Evolutionary conservation across 2,888 invertebrate species (phyloP), one percentile per base, ranked within the genome.

Genomic region (Metopia argyrocephala): DNA sequence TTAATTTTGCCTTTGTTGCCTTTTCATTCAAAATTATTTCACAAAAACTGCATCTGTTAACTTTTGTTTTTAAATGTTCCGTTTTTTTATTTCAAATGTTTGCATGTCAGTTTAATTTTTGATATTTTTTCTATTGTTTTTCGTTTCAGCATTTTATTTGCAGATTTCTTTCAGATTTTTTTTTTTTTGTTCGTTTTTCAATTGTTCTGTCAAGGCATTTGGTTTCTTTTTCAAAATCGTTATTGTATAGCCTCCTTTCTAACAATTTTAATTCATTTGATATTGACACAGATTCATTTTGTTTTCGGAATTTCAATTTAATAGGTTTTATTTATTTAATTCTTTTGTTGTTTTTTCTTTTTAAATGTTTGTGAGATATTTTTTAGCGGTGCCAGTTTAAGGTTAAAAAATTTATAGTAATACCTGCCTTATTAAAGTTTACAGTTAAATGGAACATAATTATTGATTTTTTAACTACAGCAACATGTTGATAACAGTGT

Each of bases 121-220:
- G 23, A 15, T 28, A 38, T 23, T 52, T 23, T 46, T 31, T 59
- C 1, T 20, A 23, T 2, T 54, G 2, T 64, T 62, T 57, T 56
- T 64, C 38, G 5, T 48, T 12, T 31, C 38, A 3, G 9, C 9
- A 54, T 70, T 57, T 28, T 57, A 27, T n/a, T 38, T 28, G 50
- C 38, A 76, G 20, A 65, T 71, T 46, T 1, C 54, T 54, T 65
- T 52, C 45, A 21, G 20, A 12, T 45, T 54, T 50, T 20, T 23
- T 20, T 59, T 28, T 9, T 9, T 18, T 50, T 0, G 4, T 25
- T 59, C n/a, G n/a, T 38, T 52, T 78, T 78, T 65, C 65, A 65
- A 76, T 76, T 76, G 59, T 78, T 78, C 74, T 74, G 65, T 79
- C 73, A 73, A 78, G 68, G 56, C 48, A 27, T 68, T 38, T 38